Conservation (phyloP, 2,888 invertebrate genomes). For the Aricia artaxerxes region DNA sequence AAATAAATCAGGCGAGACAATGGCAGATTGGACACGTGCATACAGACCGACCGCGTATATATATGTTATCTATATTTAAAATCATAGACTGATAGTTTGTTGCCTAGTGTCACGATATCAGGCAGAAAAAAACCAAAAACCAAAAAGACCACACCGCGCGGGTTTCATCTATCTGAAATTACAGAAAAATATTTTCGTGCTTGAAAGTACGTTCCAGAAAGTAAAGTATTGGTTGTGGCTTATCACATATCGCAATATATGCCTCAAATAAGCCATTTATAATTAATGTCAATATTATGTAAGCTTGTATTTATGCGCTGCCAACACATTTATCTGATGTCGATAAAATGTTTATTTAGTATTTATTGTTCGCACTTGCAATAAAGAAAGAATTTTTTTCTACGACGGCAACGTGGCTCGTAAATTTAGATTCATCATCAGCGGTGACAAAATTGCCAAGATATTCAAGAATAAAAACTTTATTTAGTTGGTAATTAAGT, state of each 20-base stretch:
- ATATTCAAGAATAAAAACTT: not conserved
- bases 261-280: not conserved
- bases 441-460: not conserved
- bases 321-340: slow-evolving; percentile 2
- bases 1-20: slow-evolving; percentile 29
- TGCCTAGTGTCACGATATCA: no score
- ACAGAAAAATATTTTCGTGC: no score
- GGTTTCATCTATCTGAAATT: no score
- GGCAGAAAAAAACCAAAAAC: no score
- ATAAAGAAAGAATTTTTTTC: not conserved
- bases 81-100: not conserved
- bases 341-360: not conserved
- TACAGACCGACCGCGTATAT: slow-evolving; percentile 5
- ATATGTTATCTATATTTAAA: slow-evolving; percentile 2
- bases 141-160: no score
- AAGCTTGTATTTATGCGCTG: not conserved
- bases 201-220: no score
- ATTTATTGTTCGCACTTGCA: slow-evolving; percentile 12
- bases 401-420: not conserved
- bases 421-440: not conserved
- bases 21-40: slow-evolving; percentile 23
- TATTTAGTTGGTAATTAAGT: not conserved
- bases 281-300: slow-evolving; percentile 1
- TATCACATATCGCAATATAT: not conserved
- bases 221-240: not conserved